phyloP scores from a whole-genome alignment of 2,113 vertebrate genomes.

The Coregonus clupeaformis region DNA sequence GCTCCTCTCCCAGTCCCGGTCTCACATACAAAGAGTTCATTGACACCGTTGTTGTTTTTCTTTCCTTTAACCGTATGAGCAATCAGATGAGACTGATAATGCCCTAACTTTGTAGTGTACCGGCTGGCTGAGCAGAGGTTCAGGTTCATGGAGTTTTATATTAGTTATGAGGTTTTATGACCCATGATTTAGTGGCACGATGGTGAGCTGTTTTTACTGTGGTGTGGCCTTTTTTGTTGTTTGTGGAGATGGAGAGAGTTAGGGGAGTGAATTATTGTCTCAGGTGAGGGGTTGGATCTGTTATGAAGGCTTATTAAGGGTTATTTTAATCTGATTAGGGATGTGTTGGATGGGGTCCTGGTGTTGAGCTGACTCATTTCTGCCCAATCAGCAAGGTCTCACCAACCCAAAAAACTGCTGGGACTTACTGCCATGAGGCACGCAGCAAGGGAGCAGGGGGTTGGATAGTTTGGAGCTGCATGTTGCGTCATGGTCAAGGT shows the following conservation, averaged over 20 bases:
- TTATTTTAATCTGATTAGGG: background rate
- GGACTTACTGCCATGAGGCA: slow-evolving; percentile 39
- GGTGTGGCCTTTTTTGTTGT: slow-evolving; percentile 3
- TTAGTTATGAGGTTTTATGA: slow-evolving; percentile 4
- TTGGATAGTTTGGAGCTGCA: slow-evolving; percentile 31
- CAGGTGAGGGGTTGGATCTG: background rate
- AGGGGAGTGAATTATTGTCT: slow-evolving; percentile 28
- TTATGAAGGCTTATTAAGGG: slow-evolving; percentile 24
- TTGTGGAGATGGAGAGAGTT: slow-evolving; percentile 10
- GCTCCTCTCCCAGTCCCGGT: slow-evolving; percentile 3
- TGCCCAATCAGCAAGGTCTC: slow-evolving; percentile 63
- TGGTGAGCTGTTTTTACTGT: slow-evolving; percentile 4
- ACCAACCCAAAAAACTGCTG: slow-evolving; percentile 53
- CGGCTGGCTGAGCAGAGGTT: too few species aligned
- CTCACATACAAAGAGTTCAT: slow-evolving; percentile 12
- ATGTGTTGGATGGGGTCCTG: slow-evolving; percentile 29
- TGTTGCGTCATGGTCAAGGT: slow-evolving; percentile 26
- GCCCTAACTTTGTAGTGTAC: too few species aligned
- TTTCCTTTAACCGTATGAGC: too few species aligned
- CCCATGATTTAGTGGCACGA: slow-evolving; percentile 10
- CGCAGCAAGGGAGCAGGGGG: slow-evolving; percentile 30
- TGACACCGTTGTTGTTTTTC: slow-evolving; percentile 20
- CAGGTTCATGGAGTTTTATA: slow-evolving; percentile 10
- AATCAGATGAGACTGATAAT: slow-evolving; percentile 15
- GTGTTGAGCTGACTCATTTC: slow-evolving; percentile 51